Evolutionary conservation across 2,888 invertebrate genomes (phyloP).

Genomic region (Melanostoma scalare): DNA sequence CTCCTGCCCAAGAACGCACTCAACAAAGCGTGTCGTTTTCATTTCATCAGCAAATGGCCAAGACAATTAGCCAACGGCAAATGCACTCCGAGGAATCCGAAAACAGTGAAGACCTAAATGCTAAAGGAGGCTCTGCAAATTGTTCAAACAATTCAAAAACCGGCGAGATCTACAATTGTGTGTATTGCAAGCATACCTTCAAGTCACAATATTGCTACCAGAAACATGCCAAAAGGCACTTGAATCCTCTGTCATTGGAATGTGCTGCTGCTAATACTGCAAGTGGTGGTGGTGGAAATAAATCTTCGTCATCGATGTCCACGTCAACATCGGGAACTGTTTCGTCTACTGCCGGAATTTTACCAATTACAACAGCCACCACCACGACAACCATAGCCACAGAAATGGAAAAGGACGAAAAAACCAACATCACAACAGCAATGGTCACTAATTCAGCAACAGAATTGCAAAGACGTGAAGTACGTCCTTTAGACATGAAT

Average conservation of each 20-base stretch:
- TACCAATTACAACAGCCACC: conserved; percentile 21
- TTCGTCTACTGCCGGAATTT: conserved; percentile 16
- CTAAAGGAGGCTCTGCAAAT: conserved; percentile 50
- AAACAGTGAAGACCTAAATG: conserved; percentile 74
- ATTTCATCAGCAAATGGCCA: conserved; percentile 82
- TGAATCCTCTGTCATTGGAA: conserved; percentile 85
- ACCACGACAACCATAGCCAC: conserved; percentile 25
- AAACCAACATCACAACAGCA: conserved; percentile 7
- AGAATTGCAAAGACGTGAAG: conserved; percentile 83
- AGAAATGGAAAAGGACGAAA: conserved; percentile 49
- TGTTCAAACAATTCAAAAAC: conserved; percentile 68
- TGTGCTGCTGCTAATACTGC: conserved; percentile 16
- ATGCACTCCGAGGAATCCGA: conserved; percentile 77
- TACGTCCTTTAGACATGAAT: conserved; percentile 88
- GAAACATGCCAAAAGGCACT: conserved; percentile 88
- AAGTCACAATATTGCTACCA: conserved; percentile 93
- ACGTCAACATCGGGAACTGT: conserved; percentile 25
- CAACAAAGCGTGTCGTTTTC: conserved; percentile 81
- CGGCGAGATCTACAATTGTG: conserved; percentile 85
- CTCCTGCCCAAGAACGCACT: conserved; percentile 78
- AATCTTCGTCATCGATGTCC: conserved; percentile 57
- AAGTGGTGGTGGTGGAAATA: conserved; percentile 30
- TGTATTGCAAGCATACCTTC: conserved; percentile 90
- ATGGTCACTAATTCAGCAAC: conserved; percentile 73
- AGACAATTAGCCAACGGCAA: conserved; percentile 80